Evolutionary conservation across 2,113 vertebrate genomes (phyloP).

Genomic region (Carollia perspicillata): DNA sequence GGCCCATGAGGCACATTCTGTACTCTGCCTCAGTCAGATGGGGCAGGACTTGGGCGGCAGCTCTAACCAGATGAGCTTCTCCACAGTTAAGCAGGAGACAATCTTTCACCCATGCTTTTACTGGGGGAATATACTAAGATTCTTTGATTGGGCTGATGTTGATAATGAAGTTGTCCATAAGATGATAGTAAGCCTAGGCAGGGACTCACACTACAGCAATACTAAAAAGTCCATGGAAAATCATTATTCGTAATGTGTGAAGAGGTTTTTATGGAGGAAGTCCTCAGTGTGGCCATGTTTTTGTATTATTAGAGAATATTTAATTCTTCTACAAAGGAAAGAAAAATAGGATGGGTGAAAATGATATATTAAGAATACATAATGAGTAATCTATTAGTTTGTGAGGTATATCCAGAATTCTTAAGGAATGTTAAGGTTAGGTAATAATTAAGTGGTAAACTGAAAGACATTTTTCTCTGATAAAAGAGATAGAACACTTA

Average conservation of each 20-base stretch:
- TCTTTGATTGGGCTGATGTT: conserved; percentile 90
- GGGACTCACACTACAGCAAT: conserved; percentile 93
- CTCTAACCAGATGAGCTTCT: conserved; percentile 90
- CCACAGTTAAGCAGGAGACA: conserved; percentile 89
- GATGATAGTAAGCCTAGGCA: conserved; percentile 93
- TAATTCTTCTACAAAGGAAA: neutral
- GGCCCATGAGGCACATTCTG: conserved; percentile 66
- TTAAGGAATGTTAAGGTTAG: neutral
- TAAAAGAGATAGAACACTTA: neutral
- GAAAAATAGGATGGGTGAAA: neutral
- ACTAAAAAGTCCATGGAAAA: conserved; percentile 92
- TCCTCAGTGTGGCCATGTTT: conserved; percentile 82
- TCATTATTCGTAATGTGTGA: conserved; percentile 87
- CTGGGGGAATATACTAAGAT: conserved; percentile 76
- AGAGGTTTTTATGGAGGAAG: conserved; percentile 89
- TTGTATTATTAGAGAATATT: neutral
- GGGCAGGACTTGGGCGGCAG: conserved; percentile 87
- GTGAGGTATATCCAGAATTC: neutral
- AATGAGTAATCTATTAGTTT: neutral
- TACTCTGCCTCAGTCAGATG: conserved; percentile 87
- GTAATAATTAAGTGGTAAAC: neutral
- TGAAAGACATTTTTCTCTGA: neutral
- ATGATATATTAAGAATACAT: neutral
- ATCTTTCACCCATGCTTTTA: conserved; percentile 86
- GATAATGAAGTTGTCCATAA: conserved; percentile 87